Conservation (phyloP, 2,888 invertebrate species). For the Axea sp. region DNA sequence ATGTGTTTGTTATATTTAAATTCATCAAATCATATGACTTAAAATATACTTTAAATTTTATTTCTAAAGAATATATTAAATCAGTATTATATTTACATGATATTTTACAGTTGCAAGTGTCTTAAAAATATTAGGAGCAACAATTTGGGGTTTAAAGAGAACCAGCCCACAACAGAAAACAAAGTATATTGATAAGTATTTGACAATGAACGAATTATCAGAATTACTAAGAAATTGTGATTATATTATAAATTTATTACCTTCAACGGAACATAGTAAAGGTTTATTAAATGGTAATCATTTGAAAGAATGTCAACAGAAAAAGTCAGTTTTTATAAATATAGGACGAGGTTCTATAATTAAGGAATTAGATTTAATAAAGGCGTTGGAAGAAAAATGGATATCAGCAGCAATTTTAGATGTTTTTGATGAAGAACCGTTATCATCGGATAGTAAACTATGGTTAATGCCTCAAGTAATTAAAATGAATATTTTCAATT, state of each 20-base stretch:
- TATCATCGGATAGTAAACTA: slow-evolving; percentile 79
- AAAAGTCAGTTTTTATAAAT: slow-evolving; percentile 81
- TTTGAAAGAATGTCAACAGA: slow-evolving; percentile 79
- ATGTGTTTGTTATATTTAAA: too few relatives aligned
- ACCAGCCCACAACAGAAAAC: slow-evolving; percentile 60
- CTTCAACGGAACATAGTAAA: slow-evolving; percentile 80
- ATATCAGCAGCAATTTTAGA: slow-evolving; percentile 82
- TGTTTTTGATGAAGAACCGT: slow-evolving; percentile 81
- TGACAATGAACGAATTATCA: slow-evolving; percentile 71
- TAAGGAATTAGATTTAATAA: slow-evolving; percentile 80
- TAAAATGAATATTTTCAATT: background rate
- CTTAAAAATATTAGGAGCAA: slow-evolving; percentile 80
- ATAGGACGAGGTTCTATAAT: slow-evolving; percentile 82
- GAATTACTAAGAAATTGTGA: slow-evolving; percentile 80
- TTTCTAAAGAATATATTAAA: too few relatives aligned
- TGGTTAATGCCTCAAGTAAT: slow-evolving; percentile 81
- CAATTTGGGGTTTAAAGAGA: slow-evolving; percentile 77
- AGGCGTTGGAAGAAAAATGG: slow-evolving; percentile 81
- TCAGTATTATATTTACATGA: slow-evolving; percentile 11
- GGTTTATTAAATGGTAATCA: slow-evolving; percentile 80
- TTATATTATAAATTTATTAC: slow-evolving; percentile 81
- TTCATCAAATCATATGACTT: too few relatives aligned
- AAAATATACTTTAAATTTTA: too few relatives aligned
- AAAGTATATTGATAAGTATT: slow-evolving; percentile 70
- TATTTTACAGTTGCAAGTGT: slow-evolving; percentile 77